These are phyloP conservation scores for Polia nebulosa DNA, from an alignment of 2,888 invertebrate genomes.

Conservation along the genomic window DNA sequence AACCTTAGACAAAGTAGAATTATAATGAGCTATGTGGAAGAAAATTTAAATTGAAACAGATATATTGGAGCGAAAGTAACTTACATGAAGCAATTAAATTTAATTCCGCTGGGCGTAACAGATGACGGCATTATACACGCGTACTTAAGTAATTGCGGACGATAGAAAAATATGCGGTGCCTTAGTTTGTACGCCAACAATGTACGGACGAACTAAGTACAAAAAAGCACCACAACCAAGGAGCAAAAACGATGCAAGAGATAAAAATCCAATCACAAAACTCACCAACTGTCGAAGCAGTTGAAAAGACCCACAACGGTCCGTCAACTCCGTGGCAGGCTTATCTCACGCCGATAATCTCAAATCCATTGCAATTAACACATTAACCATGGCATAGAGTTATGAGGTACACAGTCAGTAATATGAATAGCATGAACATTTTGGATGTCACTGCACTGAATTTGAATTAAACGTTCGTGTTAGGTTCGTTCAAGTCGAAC, in stretches of 20 bases:
- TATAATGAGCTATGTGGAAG: constrained; percentile 9
- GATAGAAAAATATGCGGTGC: constrained; percentile 38
- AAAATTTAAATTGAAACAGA: constrained; percentile 42
- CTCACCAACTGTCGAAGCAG: constrained; percentile 67
- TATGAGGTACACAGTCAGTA: constrained; percentile 88
- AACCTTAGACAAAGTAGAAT: constrained; percentile 24
- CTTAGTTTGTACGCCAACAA: constrained; percentile 36
- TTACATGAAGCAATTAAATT: constrained; percentile 58
- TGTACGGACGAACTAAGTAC: constrained; percentile 12
- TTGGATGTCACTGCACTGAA: constrained; percentile 72
- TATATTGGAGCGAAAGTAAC: constrained; percentile 47
- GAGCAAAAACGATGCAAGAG: constrained; percentile 31
- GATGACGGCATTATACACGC: constrained; percentile 56
- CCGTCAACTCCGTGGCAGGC: constrained; percentile 69
- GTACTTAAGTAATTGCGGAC: constrained; percentile 52
- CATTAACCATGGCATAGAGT: constrained; percentile 85
- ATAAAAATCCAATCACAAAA: constrained; percentile 63
- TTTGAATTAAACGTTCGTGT: constrained; percentile 61
- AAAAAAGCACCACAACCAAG: constrained; percentile 29
- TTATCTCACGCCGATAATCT: constrained; percentile 77
- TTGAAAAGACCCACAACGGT: constrained; percentile 68
- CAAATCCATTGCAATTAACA: constrained; percentile 76
- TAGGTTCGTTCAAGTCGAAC: constrained; percentile 65
- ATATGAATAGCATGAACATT: constrained; percentile 88
- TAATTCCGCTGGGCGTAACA: constrained; percentile 56